Conservation (phyloP, 2,113 vertebrate genomes). For the Camelus bactrianus region DNA sequence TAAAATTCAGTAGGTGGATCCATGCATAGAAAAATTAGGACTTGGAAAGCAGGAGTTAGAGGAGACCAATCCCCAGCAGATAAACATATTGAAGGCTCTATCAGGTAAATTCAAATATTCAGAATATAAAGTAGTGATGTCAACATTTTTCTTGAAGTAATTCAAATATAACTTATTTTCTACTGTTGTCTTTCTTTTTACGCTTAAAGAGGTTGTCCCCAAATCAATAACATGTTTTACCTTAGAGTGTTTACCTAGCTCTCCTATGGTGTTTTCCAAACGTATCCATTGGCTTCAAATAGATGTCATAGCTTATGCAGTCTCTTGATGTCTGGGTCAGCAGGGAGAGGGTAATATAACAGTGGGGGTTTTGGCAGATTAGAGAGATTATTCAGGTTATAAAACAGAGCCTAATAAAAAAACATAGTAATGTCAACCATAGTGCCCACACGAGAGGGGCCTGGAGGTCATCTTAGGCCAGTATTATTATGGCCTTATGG, state of each 20-base stretch:
- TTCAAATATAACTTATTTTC: conserved; percentile 14
- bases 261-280: background rate
- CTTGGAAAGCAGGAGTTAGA: conserved; percentile 14
- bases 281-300: background rate
- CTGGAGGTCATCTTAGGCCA: background rate
- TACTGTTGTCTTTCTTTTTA: background rate
- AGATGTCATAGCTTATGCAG: background rate
- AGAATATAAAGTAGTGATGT: background rate
- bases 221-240: background rate
- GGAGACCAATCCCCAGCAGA: background rate
- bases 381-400: background rate
- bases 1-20: conserved; percentile 52
- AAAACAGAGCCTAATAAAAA: background rate
- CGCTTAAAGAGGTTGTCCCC: background rate
- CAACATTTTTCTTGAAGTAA: conserved; percentile 33
- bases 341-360: background rate
- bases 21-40: conserved; percentile 28
- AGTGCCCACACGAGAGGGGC: background rate
- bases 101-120: background rate
- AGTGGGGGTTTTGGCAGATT: background rate
- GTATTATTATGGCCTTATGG: background rate
- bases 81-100: background rate
- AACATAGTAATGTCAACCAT: background rate
- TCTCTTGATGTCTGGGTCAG: background rate
- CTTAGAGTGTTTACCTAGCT: background rate